These are phyloP conservation scores for Caenorhabditis imperialis DNA, from an alignment of 2,888 invertebrate genomes.

Conservation along the genomic window DNA sequence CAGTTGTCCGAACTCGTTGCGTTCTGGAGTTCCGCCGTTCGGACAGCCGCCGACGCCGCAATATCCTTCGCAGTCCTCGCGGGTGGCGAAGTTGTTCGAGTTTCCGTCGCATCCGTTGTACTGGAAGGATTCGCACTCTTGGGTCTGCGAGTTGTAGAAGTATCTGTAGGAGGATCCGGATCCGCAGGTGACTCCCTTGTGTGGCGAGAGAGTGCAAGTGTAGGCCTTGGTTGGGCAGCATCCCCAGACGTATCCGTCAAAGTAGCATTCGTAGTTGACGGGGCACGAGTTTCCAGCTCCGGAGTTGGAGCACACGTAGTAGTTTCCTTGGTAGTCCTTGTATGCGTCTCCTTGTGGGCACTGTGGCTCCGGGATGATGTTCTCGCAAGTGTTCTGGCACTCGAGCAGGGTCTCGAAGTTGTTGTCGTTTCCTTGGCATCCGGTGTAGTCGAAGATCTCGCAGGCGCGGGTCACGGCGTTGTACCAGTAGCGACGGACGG, in stretches of 20 bases:
- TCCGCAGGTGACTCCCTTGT: conserved; percentile 77
- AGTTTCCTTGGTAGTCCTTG: conserved; percentile 78
- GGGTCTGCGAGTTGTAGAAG: conserved; percentile 76
- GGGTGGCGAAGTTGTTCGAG: conserved; percentile 76
- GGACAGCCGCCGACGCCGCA: conserved; percentile 70
- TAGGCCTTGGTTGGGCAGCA: conserved; percentile 78
- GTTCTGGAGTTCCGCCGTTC: conserved; percentile 76
- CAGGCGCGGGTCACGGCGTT: conserved; percentile 76
- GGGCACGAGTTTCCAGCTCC: conserved; percentile 72
- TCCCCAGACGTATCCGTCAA: conserved; percentile 77
- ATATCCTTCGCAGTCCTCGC: conserved; percentile 73
- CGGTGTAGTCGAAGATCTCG: conserved; percentile 77
- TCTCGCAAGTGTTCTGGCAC: conserved; percentile 77
- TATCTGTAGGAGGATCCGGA: conserved; percentile 74
- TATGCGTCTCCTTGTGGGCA: conserved; percentile 78
- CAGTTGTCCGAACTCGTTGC: conserved; percentile 75
- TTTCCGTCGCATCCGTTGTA: conserved; percentile 78
- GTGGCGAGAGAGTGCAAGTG: conserved; percentile 76
- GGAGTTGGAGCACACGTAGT: conserved; percentile 75
- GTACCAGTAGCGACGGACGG: conserved; percentile 76
- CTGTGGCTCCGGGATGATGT: conserved; percentile 77
- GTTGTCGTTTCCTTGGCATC: conserved; percentile 75
- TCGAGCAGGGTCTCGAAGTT: conserved; percentile 76
- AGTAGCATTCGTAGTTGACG: conserved; percentile 73
- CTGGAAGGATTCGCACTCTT: conserved; percentile 71